Conservation (phyloP, 2,888 invertebrate genomes). For the Serripes groenlandicus region DNA sequence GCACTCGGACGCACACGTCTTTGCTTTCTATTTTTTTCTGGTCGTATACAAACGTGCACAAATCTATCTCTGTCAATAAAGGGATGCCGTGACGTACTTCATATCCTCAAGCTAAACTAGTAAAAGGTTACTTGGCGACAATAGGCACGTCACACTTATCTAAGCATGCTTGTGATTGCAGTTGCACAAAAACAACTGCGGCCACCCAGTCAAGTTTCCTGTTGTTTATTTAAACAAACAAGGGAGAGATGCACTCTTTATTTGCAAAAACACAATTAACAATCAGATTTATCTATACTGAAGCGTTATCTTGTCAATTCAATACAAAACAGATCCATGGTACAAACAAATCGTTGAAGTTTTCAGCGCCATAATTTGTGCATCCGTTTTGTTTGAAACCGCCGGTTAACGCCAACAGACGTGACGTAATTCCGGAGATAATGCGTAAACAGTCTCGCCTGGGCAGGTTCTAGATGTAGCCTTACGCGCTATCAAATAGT, state of each 20-base stretch:
- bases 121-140: no score
- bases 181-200: no score
- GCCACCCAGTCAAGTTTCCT: not conserved
- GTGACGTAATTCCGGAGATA: not conserved
- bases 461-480: not conserved
- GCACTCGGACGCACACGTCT: no score
- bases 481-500: not conserved
- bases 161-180: no score
- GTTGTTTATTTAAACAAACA: not conserved
- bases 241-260: not conserved
- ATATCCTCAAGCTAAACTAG: no score
- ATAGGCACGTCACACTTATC: no score
- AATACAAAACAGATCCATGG: not conserved
- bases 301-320: not conserved
- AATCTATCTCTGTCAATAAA: no score
- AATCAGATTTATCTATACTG: not conserved
- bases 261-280: not conserved
- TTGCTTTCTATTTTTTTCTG: no score
- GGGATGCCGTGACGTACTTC: no score
- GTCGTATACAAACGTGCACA: no score
- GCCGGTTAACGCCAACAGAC: not conserved
- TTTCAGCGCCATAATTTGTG: not conserved
- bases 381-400: slow-evolving; percentile 5
- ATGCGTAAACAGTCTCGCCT: not conserved
- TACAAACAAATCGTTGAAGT: not conserved